Percentiles rank a stretch among this genome's conserved stretches.
Conservation (phyloP, 2,113 vertebrate species). For the Phyllostomus hastatus region DNA sequence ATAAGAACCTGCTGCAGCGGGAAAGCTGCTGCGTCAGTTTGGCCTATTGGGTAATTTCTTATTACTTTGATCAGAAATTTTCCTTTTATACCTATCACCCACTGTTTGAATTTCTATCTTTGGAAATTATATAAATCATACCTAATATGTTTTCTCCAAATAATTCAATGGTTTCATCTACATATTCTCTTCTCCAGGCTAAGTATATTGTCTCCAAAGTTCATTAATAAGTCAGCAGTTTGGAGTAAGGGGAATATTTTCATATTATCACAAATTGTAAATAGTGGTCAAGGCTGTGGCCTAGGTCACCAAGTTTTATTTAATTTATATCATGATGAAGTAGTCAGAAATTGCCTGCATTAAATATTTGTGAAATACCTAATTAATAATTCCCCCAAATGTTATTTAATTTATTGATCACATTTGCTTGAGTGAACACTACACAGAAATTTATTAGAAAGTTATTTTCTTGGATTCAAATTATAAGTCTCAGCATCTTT, state of each 20-base stretch:
- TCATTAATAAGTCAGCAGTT: neutral
- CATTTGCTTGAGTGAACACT: neutral
- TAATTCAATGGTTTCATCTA: neutral
- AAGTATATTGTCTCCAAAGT: neutral
- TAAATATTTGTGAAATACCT: neutral
- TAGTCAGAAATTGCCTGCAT: neutral
- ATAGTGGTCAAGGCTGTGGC: neutral
- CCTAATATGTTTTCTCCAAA: neutral
- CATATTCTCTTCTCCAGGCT: neutral
- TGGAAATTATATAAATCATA: neutral
- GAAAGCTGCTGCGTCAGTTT: neutral
- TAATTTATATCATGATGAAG: neutral
- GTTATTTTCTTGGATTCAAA: conserved; percentile 12
- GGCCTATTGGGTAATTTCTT: neutral
- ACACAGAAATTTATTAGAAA: neutral
- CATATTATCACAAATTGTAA: conserved; percentile 16
- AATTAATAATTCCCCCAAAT: neutral
- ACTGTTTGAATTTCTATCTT: neutral
- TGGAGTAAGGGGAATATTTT: neutral
- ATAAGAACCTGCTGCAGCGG: neutral
- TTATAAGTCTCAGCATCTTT: neutral
- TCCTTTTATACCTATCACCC: neutral
- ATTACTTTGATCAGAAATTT: neutral
- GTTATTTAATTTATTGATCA: neutral
- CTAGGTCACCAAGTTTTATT: neutral